Conservation (phyloP, 2,888 invertebrate species). For the Esperia sulphurella region DNA sequence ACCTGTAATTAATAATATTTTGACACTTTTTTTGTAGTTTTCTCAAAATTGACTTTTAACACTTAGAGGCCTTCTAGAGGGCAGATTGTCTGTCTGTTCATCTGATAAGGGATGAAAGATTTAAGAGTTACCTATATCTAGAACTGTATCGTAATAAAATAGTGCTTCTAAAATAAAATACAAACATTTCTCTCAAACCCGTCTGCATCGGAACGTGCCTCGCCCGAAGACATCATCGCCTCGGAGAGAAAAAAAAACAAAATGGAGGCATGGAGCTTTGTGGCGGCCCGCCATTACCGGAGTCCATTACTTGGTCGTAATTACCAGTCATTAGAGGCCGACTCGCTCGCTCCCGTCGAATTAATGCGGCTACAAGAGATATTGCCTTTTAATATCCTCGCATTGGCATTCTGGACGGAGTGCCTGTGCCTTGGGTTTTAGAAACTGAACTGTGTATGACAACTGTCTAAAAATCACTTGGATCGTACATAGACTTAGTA, state of each 20-base stretch:
- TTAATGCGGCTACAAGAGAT: conserved; percentile 38
- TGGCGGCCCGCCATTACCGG: conserved; percentile 60
- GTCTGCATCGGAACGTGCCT: conserved; percentile 32
- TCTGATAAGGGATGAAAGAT: no score
- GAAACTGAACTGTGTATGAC: background rate
- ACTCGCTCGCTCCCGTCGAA: conserved; percentile 44
- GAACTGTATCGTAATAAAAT: background rate
- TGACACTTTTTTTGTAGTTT: no score
- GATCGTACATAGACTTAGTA: no score
- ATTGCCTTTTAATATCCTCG: conserved; percentile 64
- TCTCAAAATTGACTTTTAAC: no score
- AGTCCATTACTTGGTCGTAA: conserved; percentile 67
- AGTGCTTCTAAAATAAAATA: no score
- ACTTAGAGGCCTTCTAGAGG: no score
- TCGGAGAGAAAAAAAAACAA: conserved; percentile 43
- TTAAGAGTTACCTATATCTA: background rate
- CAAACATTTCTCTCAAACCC: background rate
- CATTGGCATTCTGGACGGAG: conserved; percentile 30
- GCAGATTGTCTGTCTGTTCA: no score
- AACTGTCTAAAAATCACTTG: no score
- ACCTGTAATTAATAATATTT: no score
- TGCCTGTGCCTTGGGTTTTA: background rate
- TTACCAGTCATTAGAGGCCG: conserved; percentile 68
- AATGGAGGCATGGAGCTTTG: conserved; percentile 61
- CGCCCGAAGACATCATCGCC: conserved; percentile 36